Percentiles rank a stretch among this genome's conserved stretches.
Conservation (phyloP, 2,888 invertebrate species). For the Sinotaia quadrata region DNA sequence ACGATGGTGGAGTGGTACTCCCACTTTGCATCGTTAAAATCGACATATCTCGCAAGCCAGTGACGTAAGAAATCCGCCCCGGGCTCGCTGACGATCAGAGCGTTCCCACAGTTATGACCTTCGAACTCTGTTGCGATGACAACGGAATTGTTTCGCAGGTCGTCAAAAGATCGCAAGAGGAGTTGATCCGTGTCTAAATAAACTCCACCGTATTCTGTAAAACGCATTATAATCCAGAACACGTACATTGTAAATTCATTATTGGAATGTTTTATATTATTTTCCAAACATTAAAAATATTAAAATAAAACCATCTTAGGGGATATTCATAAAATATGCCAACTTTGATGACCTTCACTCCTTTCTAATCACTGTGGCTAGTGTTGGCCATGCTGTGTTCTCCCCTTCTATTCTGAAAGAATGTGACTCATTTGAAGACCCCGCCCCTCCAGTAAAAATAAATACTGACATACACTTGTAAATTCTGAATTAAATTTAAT, state of each 20-base stretch:
- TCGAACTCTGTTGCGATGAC: constrained; percentile 56
- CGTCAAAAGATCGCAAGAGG: constrained; percentile 50
- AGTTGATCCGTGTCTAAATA: constrained; percentile 66
- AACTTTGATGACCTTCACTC: too few species aligned
- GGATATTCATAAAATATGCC: neutral
- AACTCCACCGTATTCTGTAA: constrained; percentile 64
- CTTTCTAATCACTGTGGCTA: too few species aligned
- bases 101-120: constrained; percentile 53
- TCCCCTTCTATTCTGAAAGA: too few species aligned
- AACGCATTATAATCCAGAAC: constrained; percentile 12
- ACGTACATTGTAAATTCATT: too few species aligned
- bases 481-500: too few species aligned
- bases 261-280: too few species aligned
- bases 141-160: constrained; percentile 47
- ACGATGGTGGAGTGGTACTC: constrained; percentile 44
- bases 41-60: constrained; percentile 54
- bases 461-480: too few species aligned
- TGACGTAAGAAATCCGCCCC: constrained; percentile 51
- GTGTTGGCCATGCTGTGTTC: too few species aligned
- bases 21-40: constrained; percentile 41
- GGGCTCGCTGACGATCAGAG: constrained; percentile 51
- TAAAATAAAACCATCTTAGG: neutral
- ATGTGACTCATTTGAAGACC: too few species aligned
- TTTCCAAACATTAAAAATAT: too few species aligned
- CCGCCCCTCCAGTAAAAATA: too few species aligned